phyloP scores from a whole-genome alignment of 2,113 vertebrate genomes.

The Macaca nemestrina region DNA sequence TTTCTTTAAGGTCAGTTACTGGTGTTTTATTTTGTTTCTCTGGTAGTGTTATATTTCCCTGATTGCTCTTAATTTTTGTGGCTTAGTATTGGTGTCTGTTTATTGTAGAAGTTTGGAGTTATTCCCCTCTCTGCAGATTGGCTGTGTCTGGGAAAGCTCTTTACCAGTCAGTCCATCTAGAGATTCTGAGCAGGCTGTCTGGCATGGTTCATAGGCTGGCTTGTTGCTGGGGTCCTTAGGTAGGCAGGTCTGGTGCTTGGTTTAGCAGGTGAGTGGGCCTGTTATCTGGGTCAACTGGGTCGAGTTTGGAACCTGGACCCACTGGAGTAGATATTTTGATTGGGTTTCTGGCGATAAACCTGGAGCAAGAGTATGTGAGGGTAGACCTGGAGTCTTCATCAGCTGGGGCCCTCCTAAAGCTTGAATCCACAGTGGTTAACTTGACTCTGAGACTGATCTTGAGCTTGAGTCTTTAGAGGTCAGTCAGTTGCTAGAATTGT shows the following conservation, averaged over 20 bases:
- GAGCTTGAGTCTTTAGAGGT: neutral
- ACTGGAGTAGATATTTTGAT: neutral
- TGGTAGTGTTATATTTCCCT: neutral
- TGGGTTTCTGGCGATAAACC: neutral
- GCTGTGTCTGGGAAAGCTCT: neutral
- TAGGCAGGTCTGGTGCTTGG: neutral
- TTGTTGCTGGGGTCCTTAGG: neutral
- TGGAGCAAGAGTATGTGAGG: neutral
- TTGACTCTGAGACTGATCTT: neutral
- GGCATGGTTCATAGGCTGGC: neutral
- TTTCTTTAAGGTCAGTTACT: neutral
- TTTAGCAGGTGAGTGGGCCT: neutral
- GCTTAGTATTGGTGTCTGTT: neutral
- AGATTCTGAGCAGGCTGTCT: neutral
- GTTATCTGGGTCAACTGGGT: neutral
- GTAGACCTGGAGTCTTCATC: neutral
- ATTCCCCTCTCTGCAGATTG: neutral
- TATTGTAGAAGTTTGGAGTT: neutral
- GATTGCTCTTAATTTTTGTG: neutral
- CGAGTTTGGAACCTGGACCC: too few relatives aligned
- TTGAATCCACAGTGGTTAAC: neutral
- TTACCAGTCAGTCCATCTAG: neutral
- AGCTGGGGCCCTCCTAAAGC: neutral
- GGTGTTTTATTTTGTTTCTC: neutral
- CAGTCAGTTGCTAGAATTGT: neutral